These are phyloP conservation scores for Marasmarcha lunaedactyla DNA, from an alignment of 2,888 invertebrate genomes.

Conservation along the genomic window DNA sequence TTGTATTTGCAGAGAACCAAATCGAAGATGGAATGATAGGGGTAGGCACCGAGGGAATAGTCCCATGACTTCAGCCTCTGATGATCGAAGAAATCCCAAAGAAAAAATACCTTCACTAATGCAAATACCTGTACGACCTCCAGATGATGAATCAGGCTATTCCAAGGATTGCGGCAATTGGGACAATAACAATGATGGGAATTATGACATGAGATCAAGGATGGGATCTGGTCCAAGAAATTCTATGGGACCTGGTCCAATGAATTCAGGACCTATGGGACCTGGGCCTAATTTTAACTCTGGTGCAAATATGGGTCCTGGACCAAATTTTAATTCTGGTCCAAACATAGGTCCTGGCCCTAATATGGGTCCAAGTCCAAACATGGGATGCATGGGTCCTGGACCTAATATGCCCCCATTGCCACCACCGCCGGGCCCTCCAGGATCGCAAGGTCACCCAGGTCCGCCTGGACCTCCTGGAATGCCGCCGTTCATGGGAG, in stretches of 20 bases:
- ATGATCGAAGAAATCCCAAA: conserved; percentile 42
- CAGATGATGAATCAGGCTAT: conserved; percentile 32
- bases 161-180: conserved; percentile 30
- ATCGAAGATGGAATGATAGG: conserved; percentile 44
- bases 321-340: no score
- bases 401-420: conserved; percentile 22
- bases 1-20: conserved; percentile 43
- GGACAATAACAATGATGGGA: conserved; percentile 26
- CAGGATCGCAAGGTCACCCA: conserved; percentile 17
- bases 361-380: conserved; percentile 18
- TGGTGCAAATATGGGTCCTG: conserved; percentile 19
- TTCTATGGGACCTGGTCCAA: conserved; percentile 22
- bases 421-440: conserved; percentile 15
- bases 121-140: conserved; percentile 44
- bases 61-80: conserved; percentile 34
- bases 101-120: conserved; percentile 38
- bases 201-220: conserved; percentile 11
- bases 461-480: conserved; percentile 42
- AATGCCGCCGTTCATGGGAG: conserved; percentile 54
- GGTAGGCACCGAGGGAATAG: conserved; percentile 34
- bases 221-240: conserved; percentile 22
- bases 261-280: no score
- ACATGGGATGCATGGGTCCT: conserved; percentile 20
- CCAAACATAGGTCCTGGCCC: conserved; percentile 25
- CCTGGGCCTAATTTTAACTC: conserved; percentile 14